phyloP scores from a whole-genome alignment of 1,140 invertebrate genomes.

The Cydia fagiglandana region DNA sequence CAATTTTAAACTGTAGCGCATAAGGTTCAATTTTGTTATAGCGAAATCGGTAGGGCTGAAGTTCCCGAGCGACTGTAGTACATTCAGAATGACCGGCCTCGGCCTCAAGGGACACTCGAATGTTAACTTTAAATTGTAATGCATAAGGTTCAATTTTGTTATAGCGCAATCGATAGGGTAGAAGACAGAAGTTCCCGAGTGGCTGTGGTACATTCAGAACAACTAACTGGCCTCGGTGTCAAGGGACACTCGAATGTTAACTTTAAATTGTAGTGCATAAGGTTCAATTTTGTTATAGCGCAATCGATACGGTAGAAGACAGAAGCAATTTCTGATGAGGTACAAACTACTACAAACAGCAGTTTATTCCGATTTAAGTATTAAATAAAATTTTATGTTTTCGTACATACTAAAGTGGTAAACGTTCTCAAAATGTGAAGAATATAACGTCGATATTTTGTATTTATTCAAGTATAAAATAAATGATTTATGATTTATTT shows the following conservation, averaged over 20 bases:
- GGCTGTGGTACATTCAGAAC: conserved; percentile 85
- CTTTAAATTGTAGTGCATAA: neutral
- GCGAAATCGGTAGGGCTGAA: too few species aligned
- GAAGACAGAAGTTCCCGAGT: conserved; percentile 75
- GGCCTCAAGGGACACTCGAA: conserved; percentile 78
- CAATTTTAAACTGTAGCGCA: neutral
- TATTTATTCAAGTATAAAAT: too few species aligned
- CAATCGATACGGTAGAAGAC: conserved; percentile 48
- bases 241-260: conserved; percentile 68
- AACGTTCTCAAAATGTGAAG: too few species aligned
- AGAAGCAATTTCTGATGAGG: too few species aligned
- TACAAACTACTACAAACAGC: too few species aligned
- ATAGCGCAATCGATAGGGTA: conserved; percentile 55
- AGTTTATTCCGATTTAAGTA: too few species aligned
- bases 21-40: too few species aligned
- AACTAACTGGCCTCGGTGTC: conserved; percentile 82
- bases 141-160: neutral
- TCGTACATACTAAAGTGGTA: too few species aligned
- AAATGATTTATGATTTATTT: too few species aligned
- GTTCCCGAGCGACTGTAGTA: conserved; percentile 82
- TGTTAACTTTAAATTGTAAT: neutral
- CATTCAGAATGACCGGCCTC: conserved; percentile 84
- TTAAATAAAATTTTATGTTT: too few species aligned
- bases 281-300: too few species aligned
- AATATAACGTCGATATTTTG: too few species aligned